Base-by-base conservation (phyloP, 2,113 vertebrate species). In the Scatophagus argus region DNA sequence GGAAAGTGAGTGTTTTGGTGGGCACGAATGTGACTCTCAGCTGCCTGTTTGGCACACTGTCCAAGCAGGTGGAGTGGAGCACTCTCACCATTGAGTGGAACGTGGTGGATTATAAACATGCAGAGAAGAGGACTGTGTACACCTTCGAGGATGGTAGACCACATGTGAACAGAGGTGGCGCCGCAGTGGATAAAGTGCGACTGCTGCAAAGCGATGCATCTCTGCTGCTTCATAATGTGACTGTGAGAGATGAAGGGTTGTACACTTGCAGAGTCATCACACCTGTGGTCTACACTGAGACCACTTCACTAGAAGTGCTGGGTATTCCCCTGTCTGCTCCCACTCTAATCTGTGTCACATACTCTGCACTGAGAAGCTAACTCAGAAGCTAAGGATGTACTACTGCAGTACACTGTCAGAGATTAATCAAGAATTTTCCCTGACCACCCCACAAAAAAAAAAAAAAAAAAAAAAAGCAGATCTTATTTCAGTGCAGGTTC, bases 221-320 rank as follows among this genome's bases (percentile, higher is more conserved):
- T 1, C 72, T 94, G 51, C 82, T 44, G 43, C 75, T 92, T 27
- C 14, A 1, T 1, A 88, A 89, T 31, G 75, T 92, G 43, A 84
- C 86, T 5, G 51, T 93, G 21, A 59, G 46, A 5, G 87, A 92
- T 39, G 91, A 90, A 46, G 92, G 92, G 7, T 12, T 70, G 13
- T 94, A 93, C 83, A 89, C 70, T 43, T 94, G 93, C 65, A 84
- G 83, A 1, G 51, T 93, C 47, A 71, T 92, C 54, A 81, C 78
- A 5, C 91, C 89, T 12, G 64, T 83, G 17, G 72, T 88, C 44
- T 61, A 87, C 72, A 73, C 79, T 1, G 32, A 77, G 23, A 77
- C 54, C 36, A 55, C 88, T 5, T 36, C 29, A 4, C 82, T 93
- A 43, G 75, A 89, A 71, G 90, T 93, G 14, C 83, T 89, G 46